A percentile compares a stretch with the other conserved stretches of the same genome.
Evolutionary conservation across 2,888 invertebrate genomes (phyloP).

Genomic region (Automeris io): DNA sequence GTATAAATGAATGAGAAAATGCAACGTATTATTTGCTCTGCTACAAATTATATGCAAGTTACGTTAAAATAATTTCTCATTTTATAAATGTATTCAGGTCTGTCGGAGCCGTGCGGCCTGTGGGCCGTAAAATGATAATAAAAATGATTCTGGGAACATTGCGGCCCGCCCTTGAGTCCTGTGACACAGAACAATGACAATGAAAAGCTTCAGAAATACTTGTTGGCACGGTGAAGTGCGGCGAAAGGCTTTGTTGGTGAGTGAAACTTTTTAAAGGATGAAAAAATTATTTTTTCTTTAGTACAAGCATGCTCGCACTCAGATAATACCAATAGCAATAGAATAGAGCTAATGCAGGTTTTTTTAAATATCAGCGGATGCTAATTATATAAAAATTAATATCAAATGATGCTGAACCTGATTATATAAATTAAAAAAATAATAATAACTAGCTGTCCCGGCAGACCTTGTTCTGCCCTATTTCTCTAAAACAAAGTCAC

Average conservation of each 20-base stretch:
- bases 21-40: not conserved
- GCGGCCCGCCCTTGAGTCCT: not conserved
- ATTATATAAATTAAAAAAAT: too few relatives aligned
- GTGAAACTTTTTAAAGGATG: not conserved
- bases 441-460: too few relatives aligned
- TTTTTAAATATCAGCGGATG: too few relatives aligned
- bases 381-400: too few relatives aligned
- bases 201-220: not conserved
- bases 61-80: not conserved
- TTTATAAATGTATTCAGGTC: not conserved
- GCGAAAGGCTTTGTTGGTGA: not conserved
- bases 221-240: not conserved
- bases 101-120: not conserved
- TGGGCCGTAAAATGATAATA: constrained; percentile 23
- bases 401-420: too few relatives aligned
- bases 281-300: not conserved
- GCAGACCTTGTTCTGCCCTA: too few relatives aligned
- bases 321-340: too few relatives aligned
- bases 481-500: too few relatives aligned
- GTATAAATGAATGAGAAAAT: too few relatives aligned
- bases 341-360: too few relatives aligned
- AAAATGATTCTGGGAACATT: constrained; percentile 24
- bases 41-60: not conserved
- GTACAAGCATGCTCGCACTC: too few relatives aligned
- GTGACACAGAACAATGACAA: not conserved